Percentiles rank a stretch among this genome's conserved stretches.
Conservation (phyloP, 2,797 vertebrate genomes). For the Lutjanus campechanus region DNA sequence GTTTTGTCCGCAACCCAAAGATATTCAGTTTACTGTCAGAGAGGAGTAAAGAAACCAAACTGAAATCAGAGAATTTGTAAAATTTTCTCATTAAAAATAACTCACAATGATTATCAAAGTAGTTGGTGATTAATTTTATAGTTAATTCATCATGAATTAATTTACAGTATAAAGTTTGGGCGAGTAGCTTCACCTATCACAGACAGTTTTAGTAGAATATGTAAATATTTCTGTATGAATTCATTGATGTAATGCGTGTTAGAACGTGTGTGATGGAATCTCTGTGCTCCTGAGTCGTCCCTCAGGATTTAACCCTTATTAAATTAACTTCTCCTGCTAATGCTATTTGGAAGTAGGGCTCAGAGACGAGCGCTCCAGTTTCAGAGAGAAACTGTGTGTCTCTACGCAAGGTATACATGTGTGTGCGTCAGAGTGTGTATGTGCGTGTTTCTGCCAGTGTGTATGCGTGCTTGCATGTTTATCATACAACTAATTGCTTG, state of each 20-base stretch:
- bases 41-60: too few relatives aligned
- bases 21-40: too few relatives aligned
- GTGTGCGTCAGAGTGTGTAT: neutral
- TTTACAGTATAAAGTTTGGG: neutral
- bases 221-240: neutral
- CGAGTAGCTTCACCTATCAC: neutral
- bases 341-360: conserved; percentile 63
- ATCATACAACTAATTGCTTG: conserved; percentile 71
- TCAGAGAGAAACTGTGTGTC: conserved; percentile 39
- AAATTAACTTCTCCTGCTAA: conserved; percentile 65
- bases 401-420: conserved; percentile 16
- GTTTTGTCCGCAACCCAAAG: too few relatives aligned
- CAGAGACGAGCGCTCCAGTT: conserved; percentile 57
- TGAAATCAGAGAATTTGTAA: too few relatives aligned
- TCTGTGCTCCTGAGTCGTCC: conserved; percentile 37
- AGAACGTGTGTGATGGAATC: conserved; percentile 47
- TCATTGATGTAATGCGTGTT: neutral
- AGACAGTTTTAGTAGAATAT: neutral
- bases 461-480: conserved; percentile 59
- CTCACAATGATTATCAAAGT: too few relatives aligned
- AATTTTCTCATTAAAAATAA: too few relatives aligned
- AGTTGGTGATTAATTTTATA: too few relatives aligned
- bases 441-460: conserved; percentile 11
- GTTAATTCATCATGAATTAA: too few relatives aligned
- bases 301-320: conserved; percentile 57